Conservation (phyloP, 2,888 invertebrate genomes). For the Glyphotaelius pellucidus region DNA sequence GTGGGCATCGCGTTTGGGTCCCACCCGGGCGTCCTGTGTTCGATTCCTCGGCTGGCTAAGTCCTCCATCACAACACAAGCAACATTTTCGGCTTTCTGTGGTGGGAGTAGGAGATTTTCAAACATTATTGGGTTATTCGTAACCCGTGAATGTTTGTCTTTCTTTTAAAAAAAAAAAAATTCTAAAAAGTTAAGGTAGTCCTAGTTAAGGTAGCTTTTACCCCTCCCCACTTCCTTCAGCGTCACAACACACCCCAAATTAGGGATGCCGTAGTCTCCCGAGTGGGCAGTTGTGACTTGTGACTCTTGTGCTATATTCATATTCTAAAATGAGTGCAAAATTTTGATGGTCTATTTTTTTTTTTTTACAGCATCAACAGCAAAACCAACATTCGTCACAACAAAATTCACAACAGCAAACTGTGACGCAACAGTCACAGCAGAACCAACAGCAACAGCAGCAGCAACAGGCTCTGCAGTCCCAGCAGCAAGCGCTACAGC, state of each 20-base stretch:
- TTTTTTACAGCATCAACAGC: conserved; percentile 68
- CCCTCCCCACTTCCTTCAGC: neutral
- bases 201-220: neutral
- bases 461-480: conserved; percentile 69
- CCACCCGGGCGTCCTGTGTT: too few species aligned
- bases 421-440: conserved; percentile 67
- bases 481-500: conserved; percentile 72
- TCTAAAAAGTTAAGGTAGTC: too few species aligned
- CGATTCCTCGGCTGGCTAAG: too few species aligned
- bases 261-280: neutral
- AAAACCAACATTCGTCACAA: conserved; percentile 69
- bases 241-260: neutral
- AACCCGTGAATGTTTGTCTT: too few species aligned
- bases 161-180: too few species aligned
- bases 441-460: conserved; percentile 72
- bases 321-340: neutral
- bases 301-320: neutral
- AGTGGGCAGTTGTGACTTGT: neutral
- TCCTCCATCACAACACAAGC: too few species aligned
- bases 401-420: conserved; percentile 59
- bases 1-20: too few species aligned
- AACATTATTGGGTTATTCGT: too few species aligned
- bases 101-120: too few species aligned
- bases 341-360: neutral
- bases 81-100: too few species aligned